Base-by-base conservation (phyloP, 1,140 invertebrate genomes). In the Conus betulinus region DNA sequence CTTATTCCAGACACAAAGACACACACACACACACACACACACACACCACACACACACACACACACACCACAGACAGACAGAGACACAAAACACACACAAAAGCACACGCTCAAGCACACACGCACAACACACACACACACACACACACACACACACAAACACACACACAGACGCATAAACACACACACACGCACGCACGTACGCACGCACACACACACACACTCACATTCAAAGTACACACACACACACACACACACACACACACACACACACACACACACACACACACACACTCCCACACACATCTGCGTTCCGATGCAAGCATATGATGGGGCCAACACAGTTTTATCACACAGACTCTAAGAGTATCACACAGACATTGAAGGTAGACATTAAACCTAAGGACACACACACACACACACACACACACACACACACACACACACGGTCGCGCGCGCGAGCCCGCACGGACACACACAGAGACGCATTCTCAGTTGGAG, bases 221-320 rank as follows among this genome's bases (percentile, higher is more conserved):
- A 84, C 52, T 11, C 52, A 23, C 55, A 84, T n/a, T 17, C 52
- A n/a, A 15, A n/a, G 13, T 52, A 84, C 55, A 51, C 76, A 39
- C 25, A 39, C 76, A 7, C 76, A 78, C 76, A 78, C 76, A 78
- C 76, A 51, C 76, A 51, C 76, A 78, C 76, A 78, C 76, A 78
- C 76, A 78, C 76, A 78, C 76, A 78, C 76, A 78, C 76, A 78
- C 76, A 78, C 25, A 78, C 76, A 78, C 76, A 78, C 76, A 78
- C 76, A 78, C 76, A 39, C 76, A 78, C 71, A 76, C 71, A 76
- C 71, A 76, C 71, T 20, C 71, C 13, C 71, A 76, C 71, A 6
- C 71, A 76, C 6, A 76, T 23, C 13, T 23, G 23, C 6, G 23
- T 23, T 20, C 71, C 13, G 13, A 25, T n/a, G n/a, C 71, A 82